Evolutionary conservation across 2,888 invertebrate genomes (phyloP), one percentile per base, ranked within the genome.

Genomic region (Leucophenga maculata): DNA sequence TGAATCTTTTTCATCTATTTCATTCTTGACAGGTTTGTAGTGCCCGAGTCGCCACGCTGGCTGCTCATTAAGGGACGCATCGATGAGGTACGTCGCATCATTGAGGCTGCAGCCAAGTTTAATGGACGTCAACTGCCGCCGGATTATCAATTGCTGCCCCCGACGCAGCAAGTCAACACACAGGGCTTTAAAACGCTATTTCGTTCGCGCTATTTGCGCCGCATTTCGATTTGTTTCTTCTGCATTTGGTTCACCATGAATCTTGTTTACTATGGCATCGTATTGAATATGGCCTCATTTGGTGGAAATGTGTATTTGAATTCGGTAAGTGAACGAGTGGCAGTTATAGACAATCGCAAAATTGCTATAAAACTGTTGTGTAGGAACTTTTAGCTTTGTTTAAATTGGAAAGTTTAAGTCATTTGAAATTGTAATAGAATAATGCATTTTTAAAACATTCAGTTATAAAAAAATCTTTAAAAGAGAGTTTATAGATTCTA

Each of bases 11-110:
- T 22, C 44, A 50, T 9, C n/a, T 62, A 18, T 39, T 13, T 67
- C 26, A 26, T 26, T 26, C 26, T 3, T 46, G 46, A 68, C 85
- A 94, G 94, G 92, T 93, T 93, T 88, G 89, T 94, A 46, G 88
- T 94, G 69, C 94, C 94, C n/a, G 94, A 94, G 90, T 94, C 94
- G 1, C 94, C 94, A 0, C 90, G 94, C 82, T 94, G 94, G 94
- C 88, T 94, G 44, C 87, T 94, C 65, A 92, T 93, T 50, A 92
- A 93, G 90, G 94, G 93, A 26, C 91, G 91, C 74, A 91, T 91
- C n/a, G 91, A 92, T 72, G 93, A 94, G 88, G 93, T 94, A 0
- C 91, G 92, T 83, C 88, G 86, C 39, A 92, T 94, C 65, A 86
- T 94, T 50, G 90, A 92, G 80, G 90, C 90, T 78, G 94, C 93